Evolutionary conservation across 2,888 invertebrate genomes (phyloP).

Genomic region (Drosophila buzzatii): DNA sequence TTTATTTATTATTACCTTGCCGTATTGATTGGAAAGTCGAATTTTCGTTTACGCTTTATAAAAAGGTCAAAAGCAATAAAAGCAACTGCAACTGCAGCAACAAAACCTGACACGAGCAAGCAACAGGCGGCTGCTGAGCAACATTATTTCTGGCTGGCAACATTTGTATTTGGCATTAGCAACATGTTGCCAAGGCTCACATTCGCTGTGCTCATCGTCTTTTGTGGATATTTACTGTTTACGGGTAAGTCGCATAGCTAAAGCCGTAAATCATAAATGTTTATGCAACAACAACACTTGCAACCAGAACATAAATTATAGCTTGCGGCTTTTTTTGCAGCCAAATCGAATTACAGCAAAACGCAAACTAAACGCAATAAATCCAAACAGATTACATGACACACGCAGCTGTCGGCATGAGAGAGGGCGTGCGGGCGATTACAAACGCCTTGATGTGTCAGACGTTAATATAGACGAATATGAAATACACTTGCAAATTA

Average conservation of each 20-base stretch:
- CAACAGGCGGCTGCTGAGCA: slow-evolving; percentile 28
- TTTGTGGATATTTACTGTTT: slow-evolving; percentile 84
- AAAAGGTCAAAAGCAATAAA: slow-evolving; percentile 42
- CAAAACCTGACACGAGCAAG: slow-evolving; percentile 4
- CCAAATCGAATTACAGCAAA: slow-evolving; percentile 72
- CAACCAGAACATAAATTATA: slow-evolving; percentile 56
- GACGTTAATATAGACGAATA: slow-evolving; percentile 20
- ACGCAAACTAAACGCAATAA: slow-evolving; percentile 64
- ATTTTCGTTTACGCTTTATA: slow-evolving; percentile 24
- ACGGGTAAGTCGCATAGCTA: slow-evolving; percentile 80
- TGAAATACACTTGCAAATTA: not conserved
- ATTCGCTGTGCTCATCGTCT: slow-evolving; percentile 79
- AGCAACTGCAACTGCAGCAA: not conserved
- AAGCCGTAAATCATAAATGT: slow-evolving; percentile 58
- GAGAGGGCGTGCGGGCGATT: slow-evolving; percentile 32
- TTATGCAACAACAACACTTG: slow-evolving; percentile 49
- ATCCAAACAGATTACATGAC: slow-evolving; percentile 74
- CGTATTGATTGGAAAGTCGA: slow-evolving; percentile 14
- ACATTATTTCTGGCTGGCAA: slow-evolving; percentile 20
- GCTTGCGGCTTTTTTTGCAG: slow-evolving; percentile 25
- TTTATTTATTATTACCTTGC: slow-evolving; percentile 4
- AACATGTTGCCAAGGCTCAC: slow-evolving; percentile 84
- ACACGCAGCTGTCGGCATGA: not conserved
- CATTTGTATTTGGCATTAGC: slow-evolving; percentile 25
- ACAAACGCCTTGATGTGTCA: slow-evolving; percentile 70